Evolutionary conservation across 53 echinoderm and acorn worm genomes (phyloP).

Genomic region (Echinometra lucunter): DNA sequence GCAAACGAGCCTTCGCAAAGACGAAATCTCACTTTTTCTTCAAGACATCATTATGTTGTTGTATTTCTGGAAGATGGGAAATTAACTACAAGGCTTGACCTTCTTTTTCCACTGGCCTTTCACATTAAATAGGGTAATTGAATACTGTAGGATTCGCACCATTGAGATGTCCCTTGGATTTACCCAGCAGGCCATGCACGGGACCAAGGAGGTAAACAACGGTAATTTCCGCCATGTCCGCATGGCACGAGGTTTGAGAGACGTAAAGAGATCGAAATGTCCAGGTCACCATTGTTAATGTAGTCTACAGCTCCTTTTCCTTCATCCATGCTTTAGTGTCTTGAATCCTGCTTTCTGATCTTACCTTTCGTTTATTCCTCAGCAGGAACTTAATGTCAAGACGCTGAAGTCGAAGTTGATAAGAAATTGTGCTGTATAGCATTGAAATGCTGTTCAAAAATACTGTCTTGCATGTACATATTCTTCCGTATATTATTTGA

Average conservation of each 20-base stretch:
- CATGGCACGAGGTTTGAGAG: background rate
- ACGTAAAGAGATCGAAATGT: background rate
- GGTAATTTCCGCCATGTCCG: background rate
- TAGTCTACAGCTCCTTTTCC: background rate
- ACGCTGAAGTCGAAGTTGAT: too few relatives aligned
- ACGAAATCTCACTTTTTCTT: too few relatives aligned
- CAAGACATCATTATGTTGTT: too few relatives aligned
- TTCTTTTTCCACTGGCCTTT: background rate
- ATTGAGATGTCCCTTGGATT: background rate
- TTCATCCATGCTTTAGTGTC: background rate
- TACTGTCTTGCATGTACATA: too few relatives aligned
- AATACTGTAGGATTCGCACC: background rate
- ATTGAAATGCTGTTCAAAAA: too few relatives aligned
- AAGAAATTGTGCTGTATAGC: too few relatives aligned
- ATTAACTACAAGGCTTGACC: background rate
- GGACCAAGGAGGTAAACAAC: background rate
- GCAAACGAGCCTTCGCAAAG: too few relatives aligned
- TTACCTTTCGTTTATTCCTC: too few relatives aligned
- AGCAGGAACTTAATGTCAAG: too few relatives aligned
- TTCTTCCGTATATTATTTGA: too few relatives aligned
- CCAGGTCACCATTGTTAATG: conserved; percentile 4
- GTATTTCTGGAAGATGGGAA: too few relatives aligned
- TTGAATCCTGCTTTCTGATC: background rate
- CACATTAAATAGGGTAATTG: conserved; percentile 24
- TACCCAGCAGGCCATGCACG: conserved; percentile 2